Conservation (phyloP, 1,140 invertebrate genomes). For the Bilobella aurantiaca region DNA sequence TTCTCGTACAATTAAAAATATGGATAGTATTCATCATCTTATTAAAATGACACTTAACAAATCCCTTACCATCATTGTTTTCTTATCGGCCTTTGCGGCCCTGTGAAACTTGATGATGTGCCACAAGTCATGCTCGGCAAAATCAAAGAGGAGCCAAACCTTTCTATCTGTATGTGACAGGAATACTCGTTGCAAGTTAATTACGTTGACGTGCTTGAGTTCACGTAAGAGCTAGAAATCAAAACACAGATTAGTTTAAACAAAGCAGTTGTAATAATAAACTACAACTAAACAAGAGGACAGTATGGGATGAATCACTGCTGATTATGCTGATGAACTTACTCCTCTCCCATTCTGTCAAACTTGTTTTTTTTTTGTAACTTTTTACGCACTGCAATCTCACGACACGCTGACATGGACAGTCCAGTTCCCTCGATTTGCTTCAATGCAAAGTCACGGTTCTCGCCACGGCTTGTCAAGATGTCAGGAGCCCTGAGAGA, state of each 20-base stretch:
- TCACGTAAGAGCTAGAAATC: slow-evolving; percentile 92
- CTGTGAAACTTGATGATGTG: slow-evolving; percentile 99
- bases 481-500: slow-evolving; percentile 16
- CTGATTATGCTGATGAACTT: too few relatives aligned
- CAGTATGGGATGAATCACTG: too few relatives aligned
- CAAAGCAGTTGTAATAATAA: too few relatives aligned
- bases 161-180: slow-evolving; percentile 93
- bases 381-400: slow-evolving; percentile 95
- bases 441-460: slow-evolving; percentile 77
- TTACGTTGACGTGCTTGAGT: slow-evolving; percentile 95
- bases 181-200: slow-evolving; percentile 93
- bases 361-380: not conserved
- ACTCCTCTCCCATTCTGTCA: too few relatives aligned
- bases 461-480: slow-evolving; percentile 49
- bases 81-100: slow-evolving; percentile 96
- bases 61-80: slow-evolving; percentile 70
- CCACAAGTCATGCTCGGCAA: slow-evolving; percentile 99
- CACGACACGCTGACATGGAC: slow-evolving; percentile 98
- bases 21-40: not conserved
- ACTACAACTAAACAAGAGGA: too few relatives aligned
- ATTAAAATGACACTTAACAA: not conserved
- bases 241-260: too few relatives aligned
- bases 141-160: slow-evolving; percentile 97
- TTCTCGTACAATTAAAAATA: not conserved
- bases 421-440: slow-evolving; percentile 98